These are phyloP conservation scores for Hydroisotoma schaefferi DNA, from an alignment of 2,888 invertebrate genomes.

Conservation along the genomic window DNA sequence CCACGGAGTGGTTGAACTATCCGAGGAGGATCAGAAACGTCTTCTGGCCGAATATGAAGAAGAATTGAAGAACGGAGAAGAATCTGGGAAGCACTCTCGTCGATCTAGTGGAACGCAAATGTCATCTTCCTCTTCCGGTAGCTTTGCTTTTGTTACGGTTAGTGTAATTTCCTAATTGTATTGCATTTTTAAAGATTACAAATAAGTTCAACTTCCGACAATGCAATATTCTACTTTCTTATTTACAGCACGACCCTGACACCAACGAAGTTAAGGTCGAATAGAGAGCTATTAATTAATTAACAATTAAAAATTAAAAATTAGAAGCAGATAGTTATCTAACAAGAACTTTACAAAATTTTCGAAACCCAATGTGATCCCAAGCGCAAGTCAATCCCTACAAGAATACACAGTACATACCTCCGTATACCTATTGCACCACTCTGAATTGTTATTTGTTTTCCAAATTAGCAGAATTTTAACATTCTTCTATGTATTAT, in stretches of 20 bases:
- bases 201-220: no score
- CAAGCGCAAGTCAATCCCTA: conserved; percentile 3
- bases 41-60: conserved; percentile 48
- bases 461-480: background rate
- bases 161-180: conserved; percentile 6
- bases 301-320: conserved; percentile 5
- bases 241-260: conserved; percentile 37
- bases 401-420: background rate
- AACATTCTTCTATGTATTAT: conserved; percentile 2
- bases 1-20: conserved; percentile 45
- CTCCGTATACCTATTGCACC: background rate
- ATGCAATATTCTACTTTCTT: background rate
- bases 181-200: background rate
- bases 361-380: conserved; percentile 26
- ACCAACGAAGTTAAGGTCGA: conserved; percentile 45
- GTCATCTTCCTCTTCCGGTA: conserved; percentile 47
- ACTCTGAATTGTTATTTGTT: background rate
- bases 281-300: conserved; percentile 17
- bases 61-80: conserved; percentile 44
- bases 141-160: conserved; percentile 48
- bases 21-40: conserved; percentile 48
- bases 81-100: conserved; percentile 44
- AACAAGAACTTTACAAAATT: conserved; percentile 23
- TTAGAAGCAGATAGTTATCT: conserved; percentile 9
- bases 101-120: conserved; percentile 47